Percentiles rank a stretch among this genome's conserved stretches.
phyloP scores from a whole-genome alignment of 2,888 invertebrate genomes.

The Stratiomys singularior region DNA sequence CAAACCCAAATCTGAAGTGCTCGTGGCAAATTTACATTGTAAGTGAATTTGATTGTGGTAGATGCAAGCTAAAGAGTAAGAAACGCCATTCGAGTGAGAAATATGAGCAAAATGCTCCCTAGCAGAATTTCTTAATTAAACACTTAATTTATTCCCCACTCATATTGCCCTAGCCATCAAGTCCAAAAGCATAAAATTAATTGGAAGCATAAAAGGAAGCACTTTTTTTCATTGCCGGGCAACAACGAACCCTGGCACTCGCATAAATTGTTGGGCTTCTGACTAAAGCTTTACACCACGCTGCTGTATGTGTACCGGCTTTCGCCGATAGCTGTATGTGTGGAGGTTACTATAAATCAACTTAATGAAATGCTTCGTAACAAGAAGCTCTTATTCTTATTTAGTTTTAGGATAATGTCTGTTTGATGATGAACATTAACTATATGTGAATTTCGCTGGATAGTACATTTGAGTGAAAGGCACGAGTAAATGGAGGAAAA shows the following conservation, averaged over 20 bases:
- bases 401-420: slow-evolving; percentile 46
- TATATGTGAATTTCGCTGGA: slow-evolving; percentile 34
- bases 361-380: slow-evolving; percentile 45
- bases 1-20: too few species aligned
- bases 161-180: slow-evolving; percentile 38
- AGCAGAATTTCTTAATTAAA: slow-evolving; percentile 46
- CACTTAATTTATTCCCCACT: slow-evolving; percentile 44
- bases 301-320: slow-evolving; percentile 10
- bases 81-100: neutral
- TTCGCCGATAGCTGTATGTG: slow-evolving; percentile 16
- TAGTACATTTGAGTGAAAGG: neutral
- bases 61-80: neutral
- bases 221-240: slow-evolving; percentile 34
- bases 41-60: slow-evolving; percentile 1
- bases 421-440: slow-evolving; percentile 45
- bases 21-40: neutral
- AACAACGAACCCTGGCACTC: slow-evolving; percentile 20
- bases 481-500: neutral
- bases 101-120: slow-evolving; percentile 38
- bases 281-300: neutral
- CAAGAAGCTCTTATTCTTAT: slow-evolving; percentile 45
- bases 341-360: slow-evolving; percentile 42
- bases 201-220: slow-evolving; percentile 44
- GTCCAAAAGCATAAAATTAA: slow-evolving; percentile 47
- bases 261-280: slow-evolving; percentile 21